Evolutionary conservation across 2,113 vertebrate genomes (phyloP).

Genomic region (Geococcyx californianus): DNA sequence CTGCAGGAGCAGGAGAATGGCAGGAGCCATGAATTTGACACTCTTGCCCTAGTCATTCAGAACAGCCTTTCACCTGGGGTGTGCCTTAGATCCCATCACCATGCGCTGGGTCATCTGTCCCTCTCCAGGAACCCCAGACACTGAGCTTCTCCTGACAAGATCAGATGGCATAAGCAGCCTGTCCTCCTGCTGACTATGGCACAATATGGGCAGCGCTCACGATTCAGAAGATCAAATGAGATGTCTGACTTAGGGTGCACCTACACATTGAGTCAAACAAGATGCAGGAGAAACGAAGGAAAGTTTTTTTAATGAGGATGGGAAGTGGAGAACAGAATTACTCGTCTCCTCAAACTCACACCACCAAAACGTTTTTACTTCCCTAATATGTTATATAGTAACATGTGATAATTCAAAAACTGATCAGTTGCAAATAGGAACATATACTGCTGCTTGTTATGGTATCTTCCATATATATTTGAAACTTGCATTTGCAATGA

Average conservation of each 20-base stretch:
- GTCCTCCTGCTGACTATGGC: not conserved
- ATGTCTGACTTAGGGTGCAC: not conserved
- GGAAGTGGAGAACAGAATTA: not conserved
- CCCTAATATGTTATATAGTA: not conserved
- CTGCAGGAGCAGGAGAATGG: too few relatives aligned
- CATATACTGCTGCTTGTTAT: not conserved
- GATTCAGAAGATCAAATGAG: not conserved
- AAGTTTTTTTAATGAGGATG: not conserved
- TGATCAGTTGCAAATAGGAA: not conserved
- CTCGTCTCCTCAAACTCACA: not conserved
- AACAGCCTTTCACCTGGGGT: not conserved
- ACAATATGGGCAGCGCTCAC: not conserved
- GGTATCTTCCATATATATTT: not conserved
- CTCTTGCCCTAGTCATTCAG: not conserved
- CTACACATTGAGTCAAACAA: not conserved
- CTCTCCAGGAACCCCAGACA: rapidly evolving
- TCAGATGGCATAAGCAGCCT: not conserved
- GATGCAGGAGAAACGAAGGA: not conserved
- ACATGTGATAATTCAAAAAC: not conserved
- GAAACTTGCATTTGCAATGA: not conserved
- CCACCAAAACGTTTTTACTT: not conserved
- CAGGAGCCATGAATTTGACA: too few relatives aligned
- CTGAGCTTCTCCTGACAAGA: not conserved
- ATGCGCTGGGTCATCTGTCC: not conserved
- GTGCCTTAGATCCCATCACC: not conserved